A percentile compares a stretch with the other conserved stretches of the same genome.
phyloP scores from a whole-genome alignment of 2,888 invertebrate species.

The Rotaria macrura region DNA sequence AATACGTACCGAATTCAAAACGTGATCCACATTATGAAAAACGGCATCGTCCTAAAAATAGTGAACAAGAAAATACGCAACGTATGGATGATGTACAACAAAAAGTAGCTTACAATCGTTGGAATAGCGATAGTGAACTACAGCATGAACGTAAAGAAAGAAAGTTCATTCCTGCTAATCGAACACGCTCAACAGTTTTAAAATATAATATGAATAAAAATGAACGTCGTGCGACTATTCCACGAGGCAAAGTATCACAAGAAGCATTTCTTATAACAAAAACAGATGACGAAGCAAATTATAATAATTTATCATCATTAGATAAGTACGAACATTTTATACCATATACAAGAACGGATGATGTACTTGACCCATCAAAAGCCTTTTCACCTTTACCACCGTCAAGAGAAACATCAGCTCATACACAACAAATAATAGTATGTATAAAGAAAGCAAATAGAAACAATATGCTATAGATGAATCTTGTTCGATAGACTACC shows the following conservation, averaged over 20 bases:
- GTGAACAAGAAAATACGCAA: not conserved
- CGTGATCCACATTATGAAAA: constrained; percentile 30
- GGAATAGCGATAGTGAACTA: constrained; percentile 12
- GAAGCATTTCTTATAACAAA: not conserved
- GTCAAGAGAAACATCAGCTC: constrained; percentile 30
- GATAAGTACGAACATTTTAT: constrained; percentile 25
- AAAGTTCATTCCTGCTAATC: not conserved
- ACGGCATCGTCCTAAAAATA: not conserved
- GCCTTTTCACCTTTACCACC: constrained; percentile 32
- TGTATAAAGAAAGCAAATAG: not conserved
- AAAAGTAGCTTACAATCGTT: not conserved
- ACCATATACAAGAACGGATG: constrained; percentile 31
- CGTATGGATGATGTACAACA: not conserved
- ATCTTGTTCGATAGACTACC: not conserved
- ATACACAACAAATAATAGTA: not conserved
- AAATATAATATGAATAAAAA: not conserved
- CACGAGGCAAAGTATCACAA: not conserved
- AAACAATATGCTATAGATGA: not conserved
- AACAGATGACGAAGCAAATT: not conserved
- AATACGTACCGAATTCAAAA: constrained; percentile 24
- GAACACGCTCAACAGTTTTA: not conserved
- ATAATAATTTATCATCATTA: constrained; percentile 5
- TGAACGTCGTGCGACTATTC: not conserved
- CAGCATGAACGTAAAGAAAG: not conserved
- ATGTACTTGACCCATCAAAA: constrained; percentile 27